Conservation (phyloP, 2,888 invertebrate species). For the Rhorus exstirpatorius region DNA sequence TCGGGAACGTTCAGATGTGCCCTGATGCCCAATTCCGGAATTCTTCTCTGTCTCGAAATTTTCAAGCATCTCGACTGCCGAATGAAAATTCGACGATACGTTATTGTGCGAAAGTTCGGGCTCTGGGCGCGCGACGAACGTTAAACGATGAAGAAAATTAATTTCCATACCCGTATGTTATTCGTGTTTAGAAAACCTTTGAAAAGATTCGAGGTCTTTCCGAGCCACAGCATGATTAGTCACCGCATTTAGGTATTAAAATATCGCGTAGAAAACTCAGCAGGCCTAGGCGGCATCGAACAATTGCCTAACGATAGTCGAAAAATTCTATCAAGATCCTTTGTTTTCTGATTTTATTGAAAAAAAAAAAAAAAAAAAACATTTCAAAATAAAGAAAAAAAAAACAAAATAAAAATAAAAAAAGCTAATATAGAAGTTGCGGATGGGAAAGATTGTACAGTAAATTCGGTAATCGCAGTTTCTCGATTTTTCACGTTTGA, state of each 20-base stretch:
- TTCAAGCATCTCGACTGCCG: constrained; percentile 28
- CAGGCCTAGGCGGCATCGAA: neutral
- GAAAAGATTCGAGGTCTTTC: constrained; percentile 31
- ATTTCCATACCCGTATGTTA: constrained; percentile 29
- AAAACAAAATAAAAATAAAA: too few relatives aligned
- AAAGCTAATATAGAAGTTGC: too few relatives aligned
- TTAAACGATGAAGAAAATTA: neutral
- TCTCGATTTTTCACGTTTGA: constrained; percentile 49
- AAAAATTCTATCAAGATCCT: neutral
- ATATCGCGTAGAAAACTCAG: neutral
- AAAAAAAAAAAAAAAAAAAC: too few relatives aligned
- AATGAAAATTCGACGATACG: neutral
- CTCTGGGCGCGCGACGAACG: neutral
- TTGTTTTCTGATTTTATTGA: neutral
- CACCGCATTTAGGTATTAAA: neutral
- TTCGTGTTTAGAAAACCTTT: constrained; percentile 19
- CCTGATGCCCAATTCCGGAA: neutral
- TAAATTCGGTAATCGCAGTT: constrained; percentile 5
- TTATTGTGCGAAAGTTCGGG: neutral
- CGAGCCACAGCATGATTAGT: constrained; percentile 48
- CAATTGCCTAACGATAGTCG: constrained; percentile 25
- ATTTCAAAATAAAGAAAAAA: too few relatives aligned
- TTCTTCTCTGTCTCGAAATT: neutral
- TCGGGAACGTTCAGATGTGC: constrained; percentile 61
- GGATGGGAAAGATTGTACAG: neutral